A percentile compares a stretch with the other conserved stretches of the same genome.
phyloP scores from a whole-genome alignment of 2,113 vertebrate genomes.

The Chaetorhynchus papuensis region DNA sequence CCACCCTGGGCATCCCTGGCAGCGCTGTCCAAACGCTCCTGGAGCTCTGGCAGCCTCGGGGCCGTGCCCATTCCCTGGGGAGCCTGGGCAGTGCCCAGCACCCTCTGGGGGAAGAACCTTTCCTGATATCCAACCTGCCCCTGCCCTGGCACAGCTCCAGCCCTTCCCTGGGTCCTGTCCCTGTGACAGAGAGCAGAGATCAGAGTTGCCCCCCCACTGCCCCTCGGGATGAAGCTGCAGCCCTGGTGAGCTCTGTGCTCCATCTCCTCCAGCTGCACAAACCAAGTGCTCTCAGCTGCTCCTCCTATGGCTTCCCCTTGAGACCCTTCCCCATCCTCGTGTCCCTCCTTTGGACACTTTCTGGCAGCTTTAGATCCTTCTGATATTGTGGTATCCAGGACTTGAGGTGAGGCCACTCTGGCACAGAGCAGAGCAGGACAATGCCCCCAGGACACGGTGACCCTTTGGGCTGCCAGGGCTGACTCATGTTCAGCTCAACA shows the following conservation, averaged over 20 bases:
- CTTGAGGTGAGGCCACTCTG: not conserved
- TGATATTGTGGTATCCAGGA: not conserved
- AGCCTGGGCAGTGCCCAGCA: not conserved
- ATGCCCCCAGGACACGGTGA: not conserved
- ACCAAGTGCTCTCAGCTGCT: not conserved
- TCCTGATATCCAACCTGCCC: fast-evolving
- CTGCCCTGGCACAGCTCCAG: not conserved
- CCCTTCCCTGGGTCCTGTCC: fast-evolving
- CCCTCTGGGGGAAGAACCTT: not conserved
- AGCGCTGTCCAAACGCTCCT: fast-evolving
- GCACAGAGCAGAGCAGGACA: not conserved
- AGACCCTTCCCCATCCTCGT: not conserved
- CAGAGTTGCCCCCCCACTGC: too few relatives aligned
- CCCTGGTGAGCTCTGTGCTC: not conserved
- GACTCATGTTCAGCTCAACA: not conserved
- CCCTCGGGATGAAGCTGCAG: too few relatives aligned
- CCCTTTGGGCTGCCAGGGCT: not conserved
- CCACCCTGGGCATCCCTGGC: fast-evolving
- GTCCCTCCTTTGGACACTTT: not conserved
- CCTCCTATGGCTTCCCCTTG: not conserved
- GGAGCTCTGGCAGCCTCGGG: not conserved
- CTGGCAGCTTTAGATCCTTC: not conserved
- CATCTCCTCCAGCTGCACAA: not conserved
- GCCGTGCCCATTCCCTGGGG: not conserved
- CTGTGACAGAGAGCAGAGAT: not conserved